Conservation (phyloP, 1,140 invertebrate genomes). For the Steinernema khuongi region DNA sequence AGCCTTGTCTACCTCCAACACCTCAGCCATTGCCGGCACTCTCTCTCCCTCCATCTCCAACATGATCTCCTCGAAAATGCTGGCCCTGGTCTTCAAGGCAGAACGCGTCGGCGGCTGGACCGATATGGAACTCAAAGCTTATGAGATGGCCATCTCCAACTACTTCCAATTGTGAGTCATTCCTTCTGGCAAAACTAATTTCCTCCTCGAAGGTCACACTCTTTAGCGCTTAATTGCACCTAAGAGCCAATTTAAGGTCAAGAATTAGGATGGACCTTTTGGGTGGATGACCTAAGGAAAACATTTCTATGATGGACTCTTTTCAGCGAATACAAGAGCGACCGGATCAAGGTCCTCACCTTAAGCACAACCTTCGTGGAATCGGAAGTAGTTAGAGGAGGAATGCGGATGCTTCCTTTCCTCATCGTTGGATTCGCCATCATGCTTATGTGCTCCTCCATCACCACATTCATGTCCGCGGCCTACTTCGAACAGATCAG, state of each 20-base stretch:
- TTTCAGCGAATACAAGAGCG: slow-evolving; percentile 34
- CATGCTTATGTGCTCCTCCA: slow-evolving; percentile 38
- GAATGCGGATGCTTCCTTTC: slow-evolving; percentile 42
- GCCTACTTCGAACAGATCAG: slow-evolving; percentile 33
- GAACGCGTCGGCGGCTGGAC: slow-evolving; percentile 50
- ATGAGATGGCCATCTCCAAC: slow-evolving; percentile 49
- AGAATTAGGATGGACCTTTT: no score
- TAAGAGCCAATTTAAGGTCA: no score
- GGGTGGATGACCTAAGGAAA: no score
- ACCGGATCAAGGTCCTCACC: slow-evolving; percentile 29
- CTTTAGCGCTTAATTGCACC: no score
- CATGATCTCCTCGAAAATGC: slow-evolving; percentile 52
- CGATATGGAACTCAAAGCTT: slow-evolving; percentile 45
- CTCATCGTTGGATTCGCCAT: slow-evolving; percentile 41
- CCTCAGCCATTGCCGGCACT: background rate
- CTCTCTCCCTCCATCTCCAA: slow-evolving; percentile 33
- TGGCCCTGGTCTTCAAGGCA: slow-evolving; percentile 52
- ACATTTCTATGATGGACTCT: no score
- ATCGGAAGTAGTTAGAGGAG: slow-evolving; percentile 41
- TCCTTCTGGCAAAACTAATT: no score
- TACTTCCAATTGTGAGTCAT: slow-evolving; percentile 40
- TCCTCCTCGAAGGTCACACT: no score
- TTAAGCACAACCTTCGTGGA: slow-evolving; percentile 37
- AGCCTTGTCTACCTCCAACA: background rate
- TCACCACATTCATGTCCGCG: slow-evolving; percentile 36